Conservation (phyloP, 2,797 vertebrate species). For the Spatula versicolor region DNA sequence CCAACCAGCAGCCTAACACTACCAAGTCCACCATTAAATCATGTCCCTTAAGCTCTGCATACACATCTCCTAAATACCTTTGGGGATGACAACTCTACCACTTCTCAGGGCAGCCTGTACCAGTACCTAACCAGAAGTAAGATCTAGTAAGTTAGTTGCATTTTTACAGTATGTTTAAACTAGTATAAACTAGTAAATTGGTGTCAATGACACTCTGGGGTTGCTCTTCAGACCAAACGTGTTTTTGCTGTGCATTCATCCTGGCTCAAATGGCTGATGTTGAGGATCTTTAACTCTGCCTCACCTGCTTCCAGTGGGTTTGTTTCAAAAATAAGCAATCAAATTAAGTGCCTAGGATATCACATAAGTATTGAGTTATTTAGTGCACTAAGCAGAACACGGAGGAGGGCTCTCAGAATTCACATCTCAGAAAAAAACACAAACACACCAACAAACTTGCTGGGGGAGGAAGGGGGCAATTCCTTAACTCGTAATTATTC, state of each 20-base stretch:
- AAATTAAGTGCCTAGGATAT: neutral
- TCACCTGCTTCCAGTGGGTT: neutral
- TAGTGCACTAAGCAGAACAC: neutral
- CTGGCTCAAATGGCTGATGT: neutral
- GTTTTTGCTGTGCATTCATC: neutral
- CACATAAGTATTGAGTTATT: neutral
- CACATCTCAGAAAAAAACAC: fast-evolving
- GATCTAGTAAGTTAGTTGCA: neutral
- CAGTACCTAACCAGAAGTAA: neutral
- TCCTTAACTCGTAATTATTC: neutral
- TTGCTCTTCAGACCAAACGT: neutral
- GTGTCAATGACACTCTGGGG: neutral
- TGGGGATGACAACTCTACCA: no score
- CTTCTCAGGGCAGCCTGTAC: no score
- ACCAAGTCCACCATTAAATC: neutral
- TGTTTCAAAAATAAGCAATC: neutral
- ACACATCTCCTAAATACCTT: no score
- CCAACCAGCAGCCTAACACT: neutral
- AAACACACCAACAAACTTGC: no score
- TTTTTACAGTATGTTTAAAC: neutral
- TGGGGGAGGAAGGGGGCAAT: neutral
- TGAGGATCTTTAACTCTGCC: neutral
- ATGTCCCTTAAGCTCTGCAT: neutral
- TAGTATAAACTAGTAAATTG: neutral
- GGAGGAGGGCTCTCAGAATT: neutral